These are phyloP conservation scores for Tonatia bakeri DNA, from an alignment of 2,113 vertebrate genomes.

Conservation along the genomic window DNA sequence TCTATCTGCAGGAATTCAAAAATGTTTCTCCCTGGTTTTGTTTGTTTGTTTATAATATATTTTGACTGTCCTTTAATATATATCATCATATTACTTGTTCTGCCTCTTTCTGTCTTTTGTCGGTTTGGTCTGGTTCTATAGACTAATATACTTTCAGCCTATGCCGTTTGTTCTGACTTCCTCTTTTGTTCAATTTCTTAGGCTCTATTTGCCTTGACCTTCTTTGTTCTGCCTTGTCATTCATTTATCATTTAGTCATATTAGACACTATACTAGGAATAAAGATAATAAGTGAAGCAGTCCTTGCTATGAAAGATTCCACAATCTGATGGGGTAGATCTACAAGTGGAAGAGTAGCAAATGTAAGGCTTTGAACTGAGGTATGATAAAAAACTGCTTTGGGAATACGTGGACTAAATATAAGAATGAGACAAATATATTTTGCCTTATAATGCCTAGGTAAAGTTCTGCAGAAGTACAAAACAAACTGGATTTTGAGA, in stretches of 20 bases:
- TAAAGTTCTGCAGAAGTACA: neutral
- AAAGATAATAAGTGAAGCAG: neutral
- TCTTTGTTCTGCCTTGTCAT: neutral
- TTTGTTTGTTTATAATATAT: neutral
- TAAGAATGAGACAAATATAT: neutral
- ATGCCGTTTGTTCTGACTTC: neutral
- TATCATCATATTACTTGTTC: neutral
- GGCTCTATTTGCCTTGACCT: neutral
- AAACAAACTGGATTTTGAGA: neutral
- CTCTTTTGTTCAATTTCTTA: neutral
- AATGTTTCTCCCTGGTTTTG: neutral
- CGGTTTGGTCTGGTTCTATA: neutral
- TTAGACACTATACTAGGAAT: neutral
- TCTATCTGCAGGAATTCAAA: neutral
- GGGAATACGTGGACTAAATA: neutral
- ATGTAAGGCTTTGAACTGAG: neutral
- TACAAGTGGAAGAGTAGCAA: neutral
- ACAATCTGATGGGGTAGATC: neutral
- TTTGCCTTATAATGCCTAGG: neutral
- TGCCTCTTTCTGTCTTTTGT: neutral
- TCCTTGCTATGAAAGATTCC: neutral
- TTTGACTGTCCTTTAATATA: neutral
- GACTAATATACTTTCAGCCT: neutral
- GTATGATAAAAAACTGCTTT: neutral
- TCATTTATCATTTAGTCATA: neutral